phyloP scores from a whole-genome alignment of 2,113 vertebrate species.

The Oreochromis tanganicae region DNA sequence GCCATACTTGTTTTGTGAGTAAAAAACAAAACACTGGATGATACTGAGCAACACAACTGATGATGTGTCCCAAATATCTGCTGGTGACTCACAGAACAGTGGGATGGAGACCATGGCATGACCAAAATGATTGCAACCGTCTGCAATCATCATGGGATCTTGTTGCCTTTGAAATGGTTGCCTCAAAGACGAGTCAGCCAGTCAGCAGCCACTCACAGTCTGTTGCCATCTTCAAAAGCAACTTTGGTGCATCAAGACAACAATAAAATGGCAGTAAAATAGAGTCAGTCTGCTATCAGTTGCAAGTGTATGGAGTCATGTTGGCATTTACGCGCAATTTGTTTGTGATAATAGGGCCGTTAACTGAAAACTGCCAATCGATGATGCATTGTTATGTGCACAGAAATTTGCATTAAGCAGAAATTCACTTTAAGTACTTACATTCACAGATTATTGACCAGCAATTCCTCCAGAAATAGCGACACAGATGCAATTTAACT shows the following conservation, averaged over 20 bases:
- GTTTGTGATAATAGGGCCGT: not conserved
- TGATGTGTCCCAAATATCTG: not conserved
- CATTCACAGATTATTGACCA: not conserved
- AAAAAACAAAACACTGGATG: accelerated
- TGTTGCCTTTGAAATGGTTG: not conserved
- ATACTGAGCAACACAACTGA: not conserved
- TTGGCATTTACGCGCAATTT: not conserved
- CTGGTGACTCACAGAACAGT: not conserved
- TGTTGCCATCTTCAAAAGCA: not conserved
- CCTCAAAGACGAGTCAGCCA: not conserved
- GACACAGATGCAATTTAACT: not conserved
- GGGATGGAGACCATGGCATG: not conserved
- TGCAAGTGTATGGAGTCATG: not conserved
- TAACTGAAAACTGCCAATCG: not conserved
- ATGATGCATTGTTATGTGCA: not conserved
- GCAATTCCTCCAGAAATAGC: not conserved
- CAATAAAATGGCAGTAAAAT: not conserved
- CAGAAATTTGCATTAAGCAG: not conserved
- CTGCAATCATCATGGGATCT: not conserved
- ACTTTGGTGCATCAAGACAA: not conserved
- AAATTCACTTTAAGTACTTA: not conserved
- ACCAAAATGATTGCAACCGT: not conserved
- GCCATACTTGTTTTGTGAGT: not conserved
- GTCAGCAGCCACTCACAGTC: not conserved
- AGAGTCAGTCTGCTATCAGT: not conserved